These are phyloP conservation scores for Hylaeus anthracinus DNA, from an alignment of 1,140 invertebrate species.

Conservation along the genomic window DNA sequence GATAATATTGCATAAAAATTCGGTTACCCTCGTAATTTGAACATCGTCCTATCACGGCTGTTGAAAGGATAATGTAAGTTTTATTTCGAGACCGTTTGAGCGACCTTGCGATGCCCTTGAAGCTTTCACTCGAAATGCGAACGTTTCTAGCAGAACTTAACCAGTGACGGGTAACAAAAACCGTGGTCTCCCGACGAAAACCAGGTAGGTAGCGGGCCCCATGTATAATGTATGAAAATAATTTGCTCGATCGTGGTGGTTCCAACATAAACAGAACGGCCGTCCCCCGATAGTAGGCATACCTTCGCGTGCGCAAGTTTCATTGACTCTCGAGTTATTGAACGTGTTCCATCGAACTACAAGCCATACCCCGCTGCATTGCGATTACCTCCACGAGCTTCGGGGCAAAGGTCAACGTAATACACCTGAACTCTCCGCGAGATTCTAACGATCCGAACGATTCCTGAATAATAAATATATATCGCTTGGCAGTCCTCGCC, in stretches of 20 bases:
- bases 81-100: background rate
- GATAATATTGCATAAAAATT: too few species aligned
- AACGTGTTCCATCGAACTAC: constrained; percentile 26
- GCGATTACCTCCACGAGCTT: background rate
- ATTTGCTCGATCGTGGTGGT: constrained; percentile 5
- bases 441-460: background rate
- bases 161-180: too few species aligned
- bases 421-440: background rate
- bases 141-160: too few species aligned
- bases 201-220: background rate
- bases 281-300: constrained; percentile 38
- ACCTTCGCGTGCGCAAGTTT: constrained; percentile 42
- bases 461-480: too few species aligned
- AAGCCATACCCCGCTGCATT: background rate
- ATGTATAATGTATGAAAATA: background rate
- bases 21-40: too few species aligned
- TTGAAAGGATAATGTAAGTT: too few species aligned
- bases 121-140: background rate
- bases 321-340: constrained; percentile 46
- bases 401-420: constrained; percentile 11
- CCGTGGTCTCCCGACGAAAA: background rate
- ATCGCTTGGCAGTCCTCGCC: too few species aligned
- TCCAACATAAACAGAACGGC: constrained; percentile 28
- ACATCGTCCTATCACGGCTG: too few species aligned
- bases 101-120: background rate